phyloP scores from a whole-genome alignment of 2,888 invertebrate genomes.

The Epinotia demarniana region DNA sequence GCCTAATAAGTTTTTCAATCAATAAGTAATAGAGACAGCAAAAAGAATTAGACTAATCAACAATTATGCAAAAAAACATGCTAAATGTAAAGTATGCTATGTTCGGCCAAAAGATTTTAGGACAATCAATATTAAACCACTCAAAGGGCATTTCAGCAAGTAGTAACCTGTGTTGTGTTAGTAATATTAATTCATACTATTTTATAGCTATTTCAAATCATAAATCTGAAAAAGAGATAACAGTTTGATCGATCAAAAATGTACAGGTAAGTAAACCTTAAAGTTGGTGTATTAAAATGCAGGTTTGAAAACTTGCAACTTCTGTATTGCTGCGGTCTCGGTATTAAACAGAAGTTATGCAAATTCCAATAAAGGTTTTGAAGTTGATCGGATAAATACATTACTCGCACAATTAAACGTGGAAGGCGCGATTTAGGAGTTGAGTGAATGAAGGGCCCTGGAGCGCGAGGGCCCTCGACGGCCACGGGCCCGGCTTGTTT shows the following conservation, averaged over 20 bases:
- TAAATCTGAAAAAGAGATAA: neutral
- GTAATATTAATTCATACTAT: neutral
- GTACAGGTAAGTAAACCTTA: no score
- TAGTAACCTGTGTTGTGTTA: neutral
- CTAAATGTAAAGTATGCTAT: no score
- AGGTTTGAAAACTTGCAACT: neutral
- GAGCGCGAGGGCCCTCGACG: constrained; percentile 39
- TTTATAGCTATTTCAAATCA: neutral
- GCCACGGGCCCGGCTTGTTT: constrained; percentile 45
- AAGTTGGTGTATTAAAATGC: no score
- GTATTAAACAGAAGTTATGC: constrained; percentile 25
- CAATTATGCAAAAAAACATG: no score
- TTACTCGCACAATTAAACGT: constrained; percentile 44
- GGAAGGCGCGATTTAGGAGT: constrained; percentile 44
- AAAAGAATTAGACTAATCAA: no score
- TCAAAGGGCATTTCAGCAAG: neutral
- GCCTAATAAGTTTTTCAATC: no score
- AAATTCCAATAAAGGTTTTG: constrained; percentile 31
- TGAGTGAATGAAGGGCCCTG: constrained; percentile 53
- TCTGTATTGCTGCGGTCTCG: neutral
- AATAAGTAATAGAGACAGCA: no score
- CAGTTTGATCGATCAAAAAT: neutral
- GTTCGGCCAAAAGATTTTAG: no score
- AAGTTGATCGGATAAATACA: constrained; percentile 43
- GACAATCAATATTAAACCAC: no score